Percentiles rank a stretch among this genome's conserved stretches.
phyloP scores from a whole-genome alignment of 92 coral and sea anemone genomes.

The Desmophyllum pertusum region DNA sequence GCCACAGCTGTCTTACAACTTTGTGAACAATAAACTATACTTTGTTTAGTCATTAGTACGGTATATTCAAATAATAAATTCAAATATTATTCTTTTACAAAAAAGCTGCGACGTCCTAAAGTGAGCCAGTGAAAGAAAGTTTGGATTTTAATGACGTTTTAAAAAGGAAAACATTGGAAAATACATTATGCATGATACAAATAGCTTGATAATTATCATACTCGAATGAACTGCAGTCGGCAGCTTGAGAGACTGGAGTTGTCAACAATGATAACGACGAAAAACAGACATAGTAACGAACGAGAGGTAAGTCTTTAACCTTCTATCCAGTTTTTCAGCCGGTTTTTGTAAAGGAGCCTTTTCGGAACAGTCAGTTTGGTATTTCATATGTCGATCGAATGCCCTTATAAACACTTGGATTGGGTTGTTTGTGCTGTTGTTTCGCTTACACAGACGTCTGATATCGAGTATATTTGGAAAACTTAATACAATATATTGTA shows the following conservation, averaged over 20 bases:
- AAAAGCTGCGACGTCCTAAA: neutral
- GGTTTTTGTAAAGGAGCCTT: neutral
- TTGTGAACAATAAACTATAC: neutral
- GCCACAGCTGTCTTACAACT: neutral
- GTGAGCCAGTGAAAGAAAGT: neutral
- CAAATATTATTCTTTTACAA: neutral
- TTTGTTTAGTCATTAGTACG: neutral
- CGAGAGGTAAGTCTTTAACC: neutral
- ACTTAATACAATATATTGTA: neutral
- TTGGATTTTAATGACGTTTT: neutral
- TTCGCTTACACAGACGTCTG: too few species aligned
- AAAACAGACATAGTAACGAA: too few species aligned
- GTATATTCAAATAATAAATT: neutral
- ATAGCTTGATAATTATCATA: neutral
- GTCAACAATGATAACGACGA: neutral
- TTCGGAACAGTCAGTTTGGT: neutral
- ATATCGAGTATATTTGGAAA: neutral
- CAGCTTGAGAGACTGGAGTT: neutral
- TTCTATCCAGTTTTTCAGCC: too few species aligned
- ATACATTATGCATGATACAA: neutral
- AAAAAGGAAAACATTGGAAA: neutral
- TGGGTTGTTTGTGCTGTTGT: too few species aligned
- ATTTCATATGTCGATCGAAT: neutral
- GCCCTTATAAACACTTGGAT: too few species aligned
- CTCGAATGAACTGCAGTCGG: neutral